phyloP scores from a whole-genome alignment of 2,888 invertebrate genomes.

The Merodon equestris region DNA sequence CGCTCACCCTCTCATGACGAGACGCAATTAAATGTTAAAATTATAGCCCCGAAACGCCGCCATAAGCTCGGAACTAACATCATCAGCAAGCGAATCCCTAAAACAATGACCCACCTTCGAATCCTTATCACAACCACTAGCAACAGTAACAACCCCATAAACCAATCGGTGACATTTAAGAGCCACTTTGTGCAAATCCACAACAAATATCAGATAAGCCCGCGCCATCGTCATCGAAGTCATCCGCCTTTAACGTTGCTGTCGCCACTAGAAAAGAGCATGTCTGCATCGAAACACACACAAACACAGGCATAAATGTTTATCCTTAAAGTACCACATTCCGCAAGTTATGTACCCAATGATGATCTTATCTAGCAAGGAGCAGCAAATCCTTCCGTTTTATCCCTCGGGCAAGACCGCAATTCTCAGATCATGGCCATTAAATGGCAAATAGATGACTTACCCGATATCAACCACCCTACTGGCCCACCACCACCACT shows the following conservation, averaged over 20 bases:
- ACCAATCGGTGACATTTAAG: constrained; percentile 45
- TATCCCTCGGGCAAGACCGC: constrained; percentile 40
- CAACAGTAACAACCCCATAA: constrained; percentile 28
- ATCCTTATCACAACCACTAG: constrained; percentile 26
- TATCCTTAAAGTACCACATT: constrained; percentile 55
- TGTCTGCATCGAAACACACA: constrained; percentile 42
- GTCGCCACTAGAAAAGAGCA: constrained; percentile 5
- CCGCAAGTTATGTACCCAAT: constrained; percentile 38
- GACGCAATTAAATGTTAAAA: no score
- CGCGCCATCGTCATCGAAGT: not conserved
- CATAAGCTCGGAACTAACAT: no score
- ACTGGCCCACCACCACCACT: not conserved
- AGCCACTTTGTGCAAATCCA: constrained; percentile 60
- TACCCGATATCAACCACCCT: constrained; percentile 52
- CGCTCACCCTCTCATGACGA: no score
- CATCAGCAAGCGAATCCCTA: no score
- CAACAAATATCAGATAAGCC: constrained; percentile 60
- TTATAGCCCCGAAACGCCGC: no score
- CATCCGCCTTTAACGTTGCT: no score
- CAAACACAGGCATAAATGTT: no score
- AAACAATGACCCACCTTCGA: constrained; percentile 2
- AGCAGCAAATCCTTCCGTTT: constrained; percentile 53
- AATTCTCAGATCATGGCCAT: constrained; percentile 62
- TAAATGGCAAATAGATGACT: constrained; percentile 60
- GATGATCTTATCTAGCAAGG: constrained; percentile 52